Base-by-base conservation (phyloP, 2,888 invertebrate genomes). In the Acronicta aceris region DNA sequence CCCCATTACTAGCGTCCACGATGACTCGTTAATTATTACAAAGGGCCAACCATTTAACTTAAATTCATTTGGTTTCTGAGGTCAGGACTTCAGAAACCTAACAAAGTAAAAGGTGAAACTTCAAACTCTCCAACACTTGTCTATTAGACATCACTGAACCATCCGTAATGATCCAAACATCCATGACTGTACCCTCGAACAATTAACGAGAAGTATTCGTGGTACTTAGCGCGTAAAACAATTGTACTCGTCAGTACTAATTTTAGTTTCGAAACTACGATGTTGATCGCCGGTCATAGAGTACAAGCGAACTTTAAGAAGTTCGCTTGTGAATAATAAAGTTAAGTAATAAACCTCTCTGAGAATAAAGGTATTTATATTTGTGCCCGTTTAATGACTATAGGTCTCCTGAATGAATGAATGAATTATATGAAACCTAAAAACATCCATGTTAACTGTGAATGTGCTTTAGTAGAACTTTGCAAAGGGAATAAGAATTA, bases 111-210 rank as follows among this genome's bases (percentile, higher is more conserved):
- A 27, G 10, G 38, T 13, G 42, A 61, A 40, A 65, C 41, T 69
- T 41, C 42, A 62, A 69, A 74, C 70, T 58, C 15, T 59, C 15
- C 36, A 40, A 40, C 42, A 30, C 54, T 62, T 52, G 59, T 63
- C 62, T 62, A 59, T 58, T 66, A 74, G 27, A 57, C 56, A 53
- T 70, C 54, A 63, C 49, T 58, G 16, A 59, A 53, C 53, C 57
- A 30, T 45, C 21, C 33, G 55, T 62, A 68, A 71, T 64, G 69
- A 66, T 72, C n/a, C n/a, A 73, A 75, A 64, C 74, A 67, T 70
- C 66, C 61, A 55, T 30, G 40, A 55, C 59, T 66, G 36, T 43
- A 59, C 40, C 56, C 61, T 50, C 2, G 6, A 50, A 62, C 57
- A 48, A 59, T 62, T 59, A 62, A 65, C 41, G 41, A 63, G 16